phyloP scores from a whole-genome alignment of 2,888 invertebrate genomes.

The Euphydryas editha region DNA sequence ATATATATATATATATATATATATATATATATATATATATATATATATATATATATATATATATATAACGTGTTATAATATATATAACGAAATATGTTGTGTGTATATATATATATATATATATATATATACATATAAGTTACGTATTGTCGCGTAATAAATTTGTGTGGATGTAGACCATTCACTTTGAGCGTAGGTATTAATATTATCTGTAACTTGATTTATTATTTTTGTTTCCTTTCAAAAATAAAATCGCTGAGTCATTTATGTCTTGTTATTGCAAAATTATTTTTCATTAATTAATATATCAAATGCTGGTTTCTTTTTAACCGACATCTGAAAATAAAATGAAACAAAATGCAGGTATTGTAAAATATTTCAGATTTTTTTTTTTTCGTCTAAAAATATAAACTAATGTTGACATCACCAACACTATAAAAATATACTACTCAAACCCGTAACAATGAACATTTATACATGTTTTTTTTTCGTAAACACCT shows the following conservation, averaged over 20 bases:
- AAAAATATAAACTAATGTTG: too few relatives aligned
- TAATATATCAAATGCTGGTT: not conserved
- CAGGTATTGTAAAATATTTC: too few relatives aligned
- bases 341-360: too few relatives aligned
- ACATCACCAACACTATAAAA: too few relatives aligned
- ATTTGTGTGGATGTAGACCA: constrained; percentile 34
- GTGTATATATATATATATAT: not conserved
- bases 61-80: not conserved
- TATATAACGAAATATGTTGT: not conserved
- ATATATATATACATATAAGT: not conserved
- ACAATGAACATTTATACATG: too few relatives aligned
- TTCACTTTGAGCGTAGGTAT: constrained; percentile 38
- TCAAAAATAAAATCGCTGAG: constrained; percentile 24
- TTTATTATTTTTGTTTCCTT: constrained; percentile 32
- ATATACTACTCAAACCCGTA: too few relatives aligned
- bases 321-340: too few relatives aligned
- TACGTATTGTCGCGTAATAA: constrained; percentile 18
- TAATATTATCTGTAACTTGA: constrained; percentile 27
- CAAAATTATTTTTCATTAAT: not conserved
- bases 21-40: too few relatives aligned
- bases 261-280: constrained; percentile 6
- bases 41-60: too few relatives aligned
- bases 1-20: too few relatives aligned
- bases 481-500: too few relatives aligned
- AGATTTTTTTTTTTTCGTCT: too few relatives aligned